phyloP scores from a whole-genome alignment of 2,888 invertebrate genomes.

The Helicoverpa assulta region DNA sequence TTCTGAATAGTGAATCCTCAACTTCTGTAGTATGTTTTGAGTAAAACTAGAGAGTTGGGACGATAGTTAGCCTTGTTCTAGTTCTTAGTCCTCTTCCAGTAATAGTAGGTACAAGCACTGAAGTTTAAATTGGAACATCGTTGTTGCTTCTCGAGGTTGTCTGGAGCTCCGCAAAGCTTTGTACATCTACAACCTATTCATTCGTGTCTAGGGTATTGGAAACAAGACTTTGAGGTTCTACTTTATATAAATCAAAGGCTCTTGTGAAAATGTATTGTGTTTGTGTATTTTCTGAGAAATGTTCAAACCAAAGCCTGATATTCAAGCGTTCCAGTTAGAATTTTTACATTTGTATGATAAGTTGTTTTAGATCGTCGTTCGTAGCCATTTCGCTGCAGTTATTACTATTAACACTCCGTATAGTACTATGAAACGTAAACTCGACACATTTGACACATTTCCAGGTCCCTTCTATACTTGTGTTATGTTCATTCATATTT shows the following conservation, averaged over 20 bases:
- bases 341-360: neutral
- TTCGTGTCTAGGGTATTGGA: slow-evolving; percentile 9
- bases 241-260: slow-evolving; percentile 2
- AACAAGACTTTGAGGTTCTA: neutral
- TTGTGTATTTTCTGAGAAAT: neutral
- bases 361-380: neutral
- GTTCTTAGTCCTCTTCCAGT: slow-evolving; percentile 22
- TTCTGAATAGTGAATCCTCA: slow-evolving; percentile 10
- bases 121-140: slow-evolving; percentile 54
- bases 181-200: slow-evolving; percentile 14
- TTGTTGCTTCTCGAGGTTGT: slow-evolving; percentile 25
- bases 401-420: neutral
- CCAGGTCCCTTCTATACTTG: slow-evolving; percentile 21
- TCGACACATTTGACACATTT: slow-evolving; percentile 40
- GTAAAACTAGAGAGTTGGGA: slow-evolving; percentile 27
- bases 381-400: slow-evolving; percentile 9
- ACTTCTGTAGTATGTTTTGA: slow-evolving; percentile 14
- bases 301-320: neutral
- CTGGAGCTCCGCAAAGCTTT: slow-evolving; percentile 19
- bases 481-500: slow-evolving; percentile 30
- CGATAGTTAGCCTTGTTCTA: slow-evolving; percentile 32
- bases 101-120: slow-evolving; percentile 12
- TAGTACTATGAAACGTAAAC: slow-evolving; percentile 43
- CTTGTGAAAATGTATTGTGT: neutral
- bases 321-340: neutral